Evolutionary conservation across 2,113 vertebrate species (phyloP), one percentile per base, ranked within the genome.

Genomic region (Fukomys damarensis): DNA sequence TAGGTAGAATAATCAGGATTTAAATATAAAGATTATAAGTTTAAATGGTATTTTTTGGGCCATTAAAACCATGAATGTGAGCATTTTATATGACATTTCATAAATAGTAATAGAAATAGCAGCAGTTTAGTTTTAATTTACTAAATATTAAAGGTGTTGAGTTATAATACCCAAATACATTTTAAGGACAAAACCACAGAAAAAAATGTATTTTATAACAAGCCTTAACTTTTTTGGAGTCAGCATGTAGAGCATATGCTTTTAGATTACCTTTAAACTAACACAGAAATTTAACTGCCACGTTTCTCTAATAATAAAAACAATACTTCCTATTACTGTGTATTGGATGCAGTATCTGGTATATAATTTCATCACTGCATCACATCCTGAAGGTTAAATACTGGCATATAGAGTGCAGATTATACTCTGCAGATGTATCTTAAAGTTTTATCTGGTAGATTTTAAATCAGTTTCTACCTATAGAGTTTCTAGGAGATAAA

Each of bases 1-100:
- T 96, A 96, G 96, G 65, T 94, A 93, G 93, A 97, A 88, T 95
- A 94, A 97, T 96, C 96, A 82, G n/a, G 61, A 95, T 97, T 96
- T 96, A 95, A 84, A 97, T 72, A 72, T 81, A 87, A 96, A 96
- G 74, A 9, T 97, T 96, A 96, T 86, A 95, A 13, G 91, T 97
- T 97, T 54, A 5, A 9, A 13, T 97, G 56, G 49, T 26, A 82
- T 96, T 97, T 97, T 81, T 96, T 90, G 35, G 86, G 26, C 49
- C 96, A 93, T 97, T 88, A 85, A 89, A 83, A 83, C 83, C 41
- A 87, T 92, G 97, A 91, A 26, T 3, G 19, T 76, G 80, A 49
- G 68, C 17, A 46, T 20, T 97, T 97, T 93, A 68, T 68, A 95
- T 96, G 54, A 95, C 24, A 93, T 26, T 89, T 96, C 94, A 0